phyloP scores from a whole-genome alignment of 2,888 invertebrate genomes.

The Arge pagana region DNA sequence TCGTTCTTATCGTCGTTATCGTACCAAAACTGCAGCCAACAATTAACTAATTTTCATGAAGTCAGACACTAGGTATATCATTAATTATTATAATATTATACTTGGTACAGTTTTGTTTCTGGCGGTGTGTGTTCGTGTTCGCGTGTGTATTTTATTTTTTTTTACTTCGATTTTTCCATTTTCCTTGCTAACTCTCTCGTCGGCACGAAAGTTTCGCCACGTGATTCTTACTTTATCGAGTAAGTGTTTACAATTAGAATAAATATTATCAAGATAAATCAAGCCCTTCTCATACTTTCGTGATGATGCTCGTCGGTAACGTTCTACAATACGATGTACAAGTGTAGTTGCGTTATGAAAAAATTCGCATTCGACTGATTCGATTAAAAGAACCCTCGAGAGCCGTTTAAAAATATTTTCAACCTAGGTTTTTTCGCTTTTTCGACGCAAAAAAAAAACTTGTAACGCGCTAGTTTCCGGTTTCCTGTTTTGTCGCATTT shows the following conservation, averaged over 20 bases:
- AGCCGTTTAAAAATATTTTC: too few species aligned
- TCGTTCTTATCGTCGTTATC: conserved; percentile 16
- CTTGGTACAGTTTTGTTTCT: conserved; percentile 2
- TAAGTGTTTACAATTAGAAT: conserved; percentile 43
- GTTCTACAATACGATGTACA: too few species aligned
- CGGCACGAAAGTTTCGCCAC: not conserved
- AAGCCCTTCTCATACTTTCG: conserved; percentile 33
- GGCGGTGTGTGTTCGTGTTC: too few species aligned
- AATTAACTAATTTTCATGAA: conserved; percentile 35
- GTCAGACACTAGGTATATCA: conserved; percentile 35
- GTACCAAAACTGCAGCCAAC: conserved; percentile 30
- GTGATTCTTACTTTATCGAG: not conserved
- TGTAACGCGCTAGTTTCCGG: too few species aligned
- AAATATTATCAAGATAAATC: conserved; percentile 45
- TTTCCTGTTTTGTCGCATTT: too few species aligned
- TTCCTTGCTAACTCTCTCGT: not conserved
- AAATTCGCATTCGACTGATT: too few species aligned
- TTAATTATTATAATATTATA: conserved; percentile 8
- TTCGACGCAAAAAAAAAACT: too few species aligned
- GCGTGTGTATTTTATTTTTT: not conserved
- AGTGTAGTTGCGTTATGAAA: too few species aligned
- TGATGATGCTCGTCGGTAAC: conserved; percentile 42
- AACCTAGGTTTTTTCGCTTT: too few species aligned
- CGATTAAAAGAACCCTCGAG: too few species aligned
- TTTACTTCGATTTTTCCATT: not conserved